phyloP scores from a whole-genome alignment of 1,140 invertebrate genomes.

The Drosophila mojavensis region DNA sequence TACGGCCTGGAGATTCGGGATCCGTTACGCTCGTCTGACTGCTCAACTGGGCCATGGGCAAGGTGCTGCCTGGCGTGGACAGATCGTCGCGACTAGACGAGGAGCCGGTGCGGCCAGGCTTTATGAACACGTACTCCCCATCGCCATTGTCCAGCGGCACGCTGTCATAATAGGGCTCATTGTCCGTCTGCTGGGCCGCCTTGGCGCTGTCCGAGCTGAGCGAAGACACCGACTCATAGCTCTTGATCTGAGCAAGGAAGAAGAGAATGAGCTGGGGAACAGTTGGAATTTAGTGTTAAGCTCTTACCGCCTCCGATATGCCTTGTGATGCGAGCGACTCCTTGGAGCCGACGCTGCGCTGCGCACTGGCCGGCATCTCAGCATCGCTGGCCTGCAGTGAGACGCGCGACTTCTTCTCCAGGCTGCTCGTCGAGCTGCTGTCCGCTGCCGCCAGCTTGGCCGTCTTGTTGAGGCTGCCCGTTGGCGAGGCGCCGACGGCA shows the following conservation, averaged over 20 bases:
- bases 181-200: slow-evolving; percentile 68
- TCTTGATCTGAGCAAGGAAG: slow-evolving; percentile 85
- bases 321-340: slow-evolving; percentile 81
- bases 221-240: slow-evolving; percentile 87
- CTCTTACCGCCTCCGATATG: slow-evolving; percentile 80
- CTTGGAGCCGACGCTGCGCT: slow-evolving; percentile 75
- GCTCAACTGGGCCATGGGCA: slow-evolving; percentile 83
- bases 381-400: slow-evolving; percentile 71
- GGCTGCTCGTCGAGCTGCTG: slow-evolving; percentile 77
- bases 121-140: slow-evolving; percentile 91
- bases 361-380: slow-evolving; percentile 26
- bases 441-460: slow-evolving; percentile 67
- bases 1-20: slow-evolving; percentile 90
- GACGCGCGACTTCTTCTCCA: slow-evolving; percentile 77
- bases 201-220: slow-evolving; percentile 84
- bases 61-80: slow-evolving; percentile 87
- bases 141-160: slow-evolving; percentile 91
- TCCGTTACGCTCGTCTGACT: slow-evolving; percentile 84
- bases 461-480: slow-evolving; percentile 69
- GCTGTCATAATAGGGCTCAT: slow-evolving; percentile 93
- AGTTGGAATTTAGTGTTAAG: background rate
- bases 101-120: slow-evolving; percentile 87
- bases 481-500: slow-evolving; percentile 67
- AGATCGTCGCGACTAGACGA: slow-evolving; percentile 87
- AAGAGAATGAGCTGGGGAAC: too few species aligned